These are phyloP conservation scores for Geotrupes spiniger DNA, from an alignment of 2,888 invertebrate genomes.

Conservation along the genomic window DNA sequence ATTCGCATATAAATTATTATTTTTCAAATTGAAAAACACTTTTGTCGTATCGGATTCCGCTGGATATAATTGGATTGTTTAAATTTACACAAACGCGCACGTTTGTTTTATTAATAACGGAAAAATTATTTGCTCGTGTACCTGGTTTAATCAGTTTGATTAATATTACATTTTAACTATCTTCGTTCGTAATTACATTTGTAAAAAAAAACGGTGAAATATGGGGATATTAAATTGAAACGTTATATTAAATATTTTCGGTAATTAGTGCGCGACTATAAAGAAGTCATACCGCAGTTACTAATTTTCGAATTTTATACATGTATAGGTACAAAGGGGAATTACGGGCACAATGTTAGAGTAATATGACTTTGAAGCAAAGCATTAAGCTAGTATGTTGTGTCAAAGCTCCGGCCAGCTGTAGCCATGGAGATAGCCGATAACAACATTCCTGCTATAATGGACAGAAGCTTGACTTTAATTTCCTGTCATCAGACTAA, in stretches of 20 bases:
- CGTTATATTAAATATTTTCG: too few relatives aligned
- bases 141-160: too few relatives aligned
- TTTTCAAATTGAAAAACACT: too few relatives aligned
- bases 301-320: background rate
- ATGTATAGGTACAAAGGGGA: background rate
- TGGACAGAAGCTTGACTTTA: conserved; percentile 46
- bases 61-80: too few relatives aligned
- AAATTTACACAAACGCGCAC: too few relatives aligned
- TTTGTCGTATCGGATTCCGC: background rate
- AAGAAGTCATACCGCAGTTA: background rate
- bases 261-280: too few relatives aligned
- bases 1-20: background rate
- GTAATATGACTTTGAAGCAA: conserved; percentile 37
- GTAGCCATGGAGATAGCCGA: conserved; percentile 45
- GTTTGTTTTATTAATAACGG: too few relatives aligned
- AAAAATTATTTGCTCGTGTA: too few relatives aligned
- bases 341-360: conserved; percentile 27
- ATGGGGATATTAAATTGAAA: too few relatives aligned
- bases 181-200: too few relatives aligned
- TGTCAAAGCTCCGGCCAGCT: conserved; percentile 38
- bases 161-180: too few relatives aligned
- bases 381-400: conserved; percentile 21
- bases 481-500: conserved; percentile 47
- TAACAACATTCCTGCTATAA: conserved; percentile 45
- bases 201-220: too few relatives aligned